Evolutionary conservation across 2,888 invertebrate species (phyloP).

Genomic region (Augochlorella aurata): DNA sequence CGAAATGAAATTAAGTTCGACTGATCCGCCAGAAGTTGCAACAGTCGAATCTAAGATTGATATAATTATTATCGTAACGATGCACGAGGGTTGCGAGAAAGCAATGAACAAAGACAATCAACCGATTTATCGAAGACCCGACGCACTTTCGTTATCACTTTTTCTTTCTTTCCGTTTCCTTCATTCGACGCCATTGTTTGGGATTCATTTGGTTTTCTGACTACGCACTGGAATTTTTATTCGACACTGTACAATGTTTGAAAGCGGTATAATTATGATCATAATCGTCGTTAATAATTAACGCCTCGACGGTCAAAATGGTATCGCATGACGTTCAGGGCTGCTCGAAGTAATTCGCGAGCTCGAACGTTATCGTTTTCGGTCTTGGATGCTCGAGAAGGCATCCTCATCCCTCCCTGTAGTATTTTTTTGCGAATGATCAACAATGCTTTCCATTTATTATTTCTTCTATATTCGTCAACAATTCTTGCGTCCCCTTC

Average conservation of each 20-base stretch:
- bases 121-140: neutral
- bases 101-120: neutral
- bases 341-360: conserved; percentile 54
- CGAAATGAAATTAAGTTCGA: no score
- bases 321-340: conserved; percentile 55
- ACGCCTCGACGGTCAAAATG: conserved; percentile 51
- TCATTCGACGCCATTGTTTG: neutral
- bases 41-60: no score
- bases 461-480: neutral
- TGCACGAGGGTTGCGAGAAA: neutral
- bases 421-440: neutral
- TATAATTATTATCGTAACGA: neutral
- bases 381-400: conserved; percentile 5
- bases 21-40: no score
- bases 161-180: conserved; percentile 8
- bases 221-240: conserved; percentile 72
- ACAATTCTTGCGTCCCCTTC: conserved; percentile 24
- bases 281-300: conserved; percentile 67
- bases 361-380: conserved; percentile 34
- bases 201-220: conserved; percentile 44
- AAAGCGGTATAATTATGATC: conserved; percentile 70
- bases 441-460: conserved; percentile 8
- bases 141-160: neutral
- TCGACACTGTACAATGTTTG: conserved; percentile 74
- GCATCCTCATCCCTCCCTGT: neutral